Percentiles rank a stretch among this genome's conserved stretches.
phyloP scores from a whole-genome alignment of 2,797 vertebrate genomes.

The Buphagus erythrorhynchus region DNA sequence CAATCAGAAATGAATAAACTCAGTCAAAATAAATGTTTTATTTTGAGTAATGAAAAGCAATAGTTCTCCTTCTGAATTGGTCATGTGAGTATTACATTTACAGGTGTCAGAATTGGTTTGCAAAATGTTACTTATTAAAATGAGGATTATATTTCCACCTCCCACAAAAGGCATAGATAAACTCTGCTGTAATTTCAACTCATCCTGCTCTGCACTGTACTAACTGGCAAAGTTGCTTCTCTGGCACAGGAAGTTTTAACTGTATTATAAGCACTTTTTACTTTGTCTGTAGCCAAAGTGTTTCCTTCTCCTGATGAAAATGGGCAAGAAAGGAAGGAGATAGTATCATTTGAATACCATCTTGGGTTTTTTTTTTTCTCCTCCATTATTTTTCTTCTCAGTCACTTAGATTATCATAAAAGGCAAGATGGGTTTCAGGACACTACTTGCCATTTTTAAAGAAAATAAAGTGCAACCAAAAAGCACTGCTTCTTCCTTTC shows the following conservation, averaged over 20 bases:
- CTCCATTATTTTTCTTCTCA: not conserved
- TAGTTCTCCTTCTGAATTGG: not conserved
- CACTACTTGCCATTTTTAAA: not conserved
- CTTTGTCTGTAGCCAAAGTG: not conserved
- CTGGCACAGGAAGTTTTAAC: not conserved
- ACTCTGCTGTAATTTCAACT: not conserved
- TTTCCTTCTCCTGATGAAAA: not conserved
- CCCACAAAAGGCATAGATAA: not conserved
- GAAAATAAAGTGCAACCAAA: not conserved
- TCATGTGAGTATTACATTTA: not conserved
- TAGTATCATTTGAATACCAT: not conserved
- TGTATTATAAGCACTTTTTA: not conserved
- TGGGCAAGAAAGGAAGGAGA: not conserved
- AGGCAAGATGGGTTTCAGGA: not conserved
- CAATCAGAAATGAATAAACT: not conserved
- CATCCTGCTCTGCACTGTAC: not conserved
- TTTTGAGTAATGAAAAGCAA: not conserved
- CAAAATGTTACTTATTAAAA: not conserved
- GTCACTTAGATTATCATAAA: not conserved
- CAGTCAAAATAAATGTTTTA: not conserved
- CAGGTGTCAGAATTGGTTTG: not conserved
- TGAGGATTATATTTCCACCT: not conserved
- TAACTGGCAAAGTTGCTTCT: not conserved
- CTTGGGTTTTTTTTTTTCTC: not conserved
- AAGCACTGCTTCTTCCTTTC: constrained; percentile 23